These are phyloP conservation scores for Sycophaga agraensis DNA, from an alignment of 1,140 invertebrate genomes.

Conservation along the genomic window DNA sequence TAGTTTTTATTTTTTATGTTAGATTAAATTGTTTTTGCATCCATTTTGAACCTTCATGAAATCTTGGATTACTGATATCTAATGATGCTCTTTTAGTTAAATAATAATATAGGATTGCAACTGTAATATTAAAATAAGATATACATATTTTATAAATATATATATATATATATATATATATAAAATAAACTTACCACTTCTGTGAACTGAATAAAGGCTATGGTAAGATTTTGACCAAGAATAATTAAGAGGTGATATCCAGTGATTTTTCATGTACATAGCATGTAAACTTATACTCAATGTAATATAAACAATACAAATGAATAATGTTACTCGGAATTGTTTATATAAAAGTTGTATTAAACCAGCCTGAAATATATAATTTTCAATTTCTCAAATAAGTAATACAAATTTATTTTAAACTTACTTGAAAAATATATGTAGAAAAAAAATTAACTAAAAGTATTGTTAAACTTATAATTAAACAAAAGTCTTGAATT, in stretches of 20 bases:
- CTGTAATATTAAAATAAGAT: slow-evolving; percentile 47
- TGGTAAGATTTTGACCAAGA: slow-evolving; percentile 63
- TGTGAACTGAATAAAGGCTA: slow-evolving; percentile 62
- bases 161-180: too few species aligned
- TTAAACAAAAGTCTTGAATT: slow-evolving; percentile 69
- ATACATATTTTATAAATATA: slow-evolving; percentile 5
- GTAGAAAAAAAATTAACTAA: slow-evolving; percentile 71
- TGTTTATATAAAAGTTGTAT: slow-evolving; percentile 67
- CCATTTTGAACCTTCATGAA: slow-evolving; percentile 73
- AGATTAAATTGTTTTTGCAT: slow-evolving; percentile 61
- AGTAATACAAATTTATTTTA: background rate
- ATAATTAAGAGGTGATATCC: slow-evolving; percentile 56
- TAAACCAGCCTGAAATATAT: slow-evolving; percentile 61
- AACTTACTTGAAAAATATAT: slow-evolving; percentile 71
- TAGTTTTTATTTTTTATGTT: slow-evolving; percentile 15
- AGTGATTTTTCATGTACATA: slow-evolving; percentile 62
- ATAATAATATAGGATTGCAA: slow-evolving; percentile 74
- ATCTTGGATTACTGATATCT: slow-evolving; percentile 70
- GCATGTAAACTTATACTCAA: slow-evolving; percentile 62
- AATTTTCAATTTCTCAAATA: slow-evolving; percentile 11
- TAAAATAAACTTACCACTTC: slow-evolving; percentile 57
- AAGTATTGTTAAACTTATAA: slow-evolving; percentile 65
- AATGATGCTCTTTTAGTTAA: slow-evolving; percentile 72
- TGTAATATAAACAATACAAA: slow-evolving; percentile 61
- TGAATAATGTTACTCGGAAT: slow-evolving; percentile 62